A percentile compares a stretch with the other conserved stretches of the same genome.
Conservation (phyloP, 2,797 vertebrate species). For the Falco novaeseelandiae region DNA sequence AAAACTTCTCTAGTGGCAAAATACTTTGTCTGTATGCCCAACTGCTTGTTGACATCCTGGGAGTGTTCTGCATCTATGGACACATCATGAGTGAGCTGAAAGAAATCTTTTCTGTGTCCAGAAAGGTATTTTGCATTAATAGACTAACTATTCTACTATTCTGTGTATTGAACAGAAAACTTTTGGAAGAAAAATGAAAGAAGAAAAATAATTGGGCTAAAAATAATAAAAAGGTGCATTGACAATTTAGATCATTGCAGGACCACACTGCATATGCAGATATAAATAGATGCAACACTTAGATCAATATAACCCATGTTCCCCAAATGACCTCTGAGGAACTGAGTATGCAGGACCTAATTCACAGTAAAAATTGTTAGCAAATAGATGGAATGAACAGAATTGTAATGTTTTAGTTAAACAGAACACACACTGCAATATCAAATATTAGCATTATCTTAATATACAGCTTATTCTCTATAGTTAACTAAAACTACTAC, state of each 20-base stretch:
- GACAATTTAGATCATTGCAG: not conserved
- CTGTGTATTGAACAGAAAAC: not conserved
- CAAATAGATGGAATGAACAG: not conserved
- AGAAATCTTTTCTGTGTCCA: not conserved
- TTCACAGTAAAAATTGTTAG: not conserved
- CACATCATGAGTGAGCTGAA: accelerated
- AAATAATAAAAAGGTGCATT: not conserved
- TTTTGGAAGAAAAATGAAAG: not conserved
- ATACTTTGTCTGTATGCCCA: not conserved
- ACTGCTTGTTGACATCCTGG: not conserved
- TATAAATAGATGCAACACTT: not conserved
- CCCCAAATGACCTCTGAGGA: not conserved
- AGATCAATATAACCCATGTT: not conserved
- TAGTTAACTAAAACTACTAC: not conserved
- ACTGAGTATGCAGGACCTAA: not conserved
- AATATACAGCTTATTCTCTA: not conserved
- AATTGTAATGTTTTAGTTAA: not conserved
- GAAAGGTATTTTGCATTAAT: not conserved
- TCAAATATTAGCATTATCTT: not conserved
- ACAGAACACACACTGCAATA: not conserved
- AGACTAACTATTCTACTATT: not conserved
- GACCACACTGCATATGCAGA: not conserved
- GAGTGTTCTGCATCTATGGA: not conserved
- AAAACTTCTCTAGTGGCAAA: not conserved
- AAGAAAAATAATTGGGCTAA: not conserved